Conservation (phyloP, 2,797 vertebrate genomes). For the Urocyon cinereoargenteus region DNA sequence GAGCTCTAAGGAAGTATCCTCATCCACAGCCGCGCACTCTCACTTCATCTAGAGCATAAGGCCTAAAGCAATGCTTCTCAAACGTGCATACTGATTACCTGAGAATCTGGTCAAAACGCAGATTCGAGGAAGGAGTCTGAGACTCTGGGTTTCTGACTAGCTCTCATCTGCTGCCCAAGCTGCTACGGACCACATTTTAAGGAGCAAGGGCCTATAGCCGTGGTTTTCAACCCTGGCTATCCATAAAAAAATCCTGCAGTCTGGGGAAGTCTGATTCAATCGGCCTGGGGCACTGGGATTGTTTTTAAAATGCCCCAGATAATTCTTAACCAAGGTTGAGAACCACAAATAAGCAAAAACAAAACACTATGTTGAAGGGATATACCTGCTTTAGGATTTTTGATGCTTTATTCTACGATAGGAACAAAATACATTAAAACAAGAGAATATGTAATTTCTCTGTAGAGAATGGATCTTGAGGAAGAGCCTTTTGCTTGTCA, state of each 20-base stretch:
- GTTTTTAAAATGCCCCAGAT: too few relatives aligned
- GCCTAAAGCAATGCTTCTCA: background rate
- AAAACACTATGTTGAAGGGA: background rate
- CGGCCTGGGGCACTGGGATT: background rate
- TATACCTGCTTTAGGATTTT: background rate
- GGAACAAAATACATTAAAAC: background rate
- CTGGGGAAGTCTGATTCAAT: background rate
- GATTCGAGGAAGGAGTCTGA: background rate
- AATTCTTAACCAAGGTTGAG: background rate
- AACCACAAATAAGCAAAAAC: background rate
- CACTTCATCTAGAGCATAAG: background rate
- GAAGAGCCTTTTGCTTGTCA: background rate
- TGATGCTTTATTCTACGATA: background rate
- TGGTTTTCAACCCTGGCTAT: background rate
- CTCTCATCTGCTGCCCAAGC: background rate
- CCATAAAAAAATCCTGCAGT: background rate
- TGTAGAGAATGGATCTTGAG: background rate
- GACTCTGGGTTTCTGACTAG: background rate
- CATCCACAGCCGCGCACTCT: fast-evolving
- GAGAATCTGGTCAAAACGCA: background rate
- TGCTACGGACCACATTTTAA: background rate
- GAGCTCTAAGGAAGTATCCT: background rate
- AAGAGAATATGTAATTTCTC: background rate
- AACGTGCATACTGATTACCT: background rate
- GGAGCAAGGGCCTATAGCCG: background rate